Evolutionary conservation across 2,797 vertebrate genomes (phyloP).

Genomic region (Scomberomorus guttatus): DNA sequence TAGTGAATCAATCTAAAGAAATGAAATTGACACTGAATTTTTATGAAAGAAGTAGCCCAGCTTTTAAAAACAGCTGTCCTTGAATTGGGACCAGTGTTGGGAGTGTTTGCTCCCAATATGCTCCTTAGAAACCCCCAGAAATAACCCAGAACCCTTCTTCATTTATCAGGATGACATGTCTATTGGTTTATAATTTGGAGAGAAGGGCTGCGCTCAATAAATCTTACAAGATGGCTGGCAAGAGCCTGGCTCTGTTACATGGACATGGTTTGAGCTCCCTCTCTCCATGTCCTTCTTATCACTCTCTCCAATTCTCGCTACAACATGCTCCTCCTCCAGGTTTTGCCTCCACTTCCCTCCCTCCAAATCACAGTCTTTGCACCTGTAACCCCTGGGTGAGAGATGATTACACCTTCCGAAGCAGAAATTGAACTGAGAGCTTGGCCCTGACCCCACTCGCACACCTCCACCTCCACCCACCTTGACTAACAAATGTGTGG

Average conservation of each 20-base stretch:
- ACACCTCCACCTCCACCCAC: conserved; percentile 51
- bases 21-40: conserved; percentile 45
- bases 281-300: conserved; percentile 49
- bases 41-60: conserved; percentile 68
- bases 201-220: conserved; percentile 46
- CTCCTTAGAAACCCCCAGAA: conserved; percentile 65
- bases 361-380: conserved; percentile 76
- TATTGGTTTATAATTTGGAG: conserved; percentile 61
- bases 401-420: conserved; percentile 80
- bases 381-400: conserved; percentile 78
- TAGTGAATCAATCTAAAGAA: conserved; percentile 38
- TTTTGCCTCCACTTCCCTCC: conserved; percentile 49
- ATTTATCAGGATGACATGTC: conserved; percentile 68
- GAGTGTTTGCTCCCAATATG: conserved; percentile 65
- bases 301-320: conserved; percentile 35
- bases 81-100: conserved; percentile 61
- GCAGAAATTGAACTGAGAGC: conserved; percentile 76
- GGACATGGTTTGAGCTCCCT: conserved; percentile 42
- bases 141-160: conserved; percentile 60
- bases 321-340: conserved; percentile 52
- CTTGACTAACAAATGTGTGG: conserved; percentile 7
- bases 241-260: conserved; percentile 40
- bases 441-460: conserved; percentile 57
- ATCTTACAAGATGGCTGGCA: conserved; percentile 60
- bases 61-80: conserved; percentile 69